A percentile compares a stretch with the other conserved stretches of the same genome.
phyloP scores from a whole-genome alignment of 2,888 invertebrate species.

The Myopa testacea region DNA sequence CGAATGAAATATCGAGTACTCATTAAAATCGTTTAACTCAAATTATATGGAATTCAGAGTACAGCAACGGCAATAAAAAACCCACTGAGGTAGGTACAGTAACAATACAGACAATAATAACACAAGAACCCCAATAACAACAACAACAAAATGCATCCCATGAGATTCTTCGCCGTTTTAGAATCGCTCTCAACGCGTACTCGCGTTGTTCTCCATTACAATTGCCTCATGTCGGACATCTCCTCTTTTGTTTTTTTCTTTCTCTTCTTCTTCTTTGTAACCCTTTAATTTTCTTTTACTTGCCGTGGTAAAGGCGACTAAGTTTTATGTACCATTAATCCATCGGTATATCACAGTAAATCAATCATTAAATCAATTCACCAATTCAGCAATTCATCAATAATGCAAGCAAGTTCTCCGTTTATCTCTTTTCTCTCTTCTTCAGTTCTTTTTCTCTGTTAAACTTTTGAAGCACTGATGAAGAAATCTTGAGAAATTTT shows the following conservation, averaged over 20 bases:
- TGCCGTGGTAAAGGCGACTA: neutral
- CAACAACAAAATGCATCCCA: neutral
- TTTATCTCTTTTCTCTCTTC: too few relatives aligned
- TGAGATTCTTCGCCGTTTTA: neutral
- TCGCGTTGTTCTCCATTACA: too few relatives aligned
- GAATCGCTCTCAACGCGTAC: too few relatives aligned
- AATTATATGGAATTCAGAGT: conserved; percentile 26
- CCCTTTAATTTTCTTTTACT: neutral
- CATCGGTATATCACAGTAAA: neutral
- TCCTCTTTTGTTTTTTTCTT: neutral
- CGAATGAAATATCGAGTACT: conserved; percentile 19
- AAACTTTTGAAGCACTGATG: too few relatives aligned
- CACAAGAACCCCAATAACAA: neutral
- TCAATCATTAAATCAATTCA: neutral
- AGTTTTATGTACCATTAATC: neutral
- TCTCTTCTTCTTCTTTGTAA: neutral
- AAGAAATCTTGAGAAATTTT: too few relatives aligned
- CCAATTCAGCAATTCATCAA: neutral
- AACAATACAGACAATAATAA: neutral
- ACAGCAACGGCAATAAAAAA: neutral
- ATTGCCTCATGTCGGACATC: neutral
- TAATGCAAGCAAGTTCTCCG: too few relatives aligned
- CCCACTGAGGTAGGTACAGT: neutral
- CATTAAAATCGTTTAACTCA: conserved; percentile 32
- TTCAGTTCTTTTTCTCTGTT: too few relatives aligned